These are phyloP conservation scores for Eciton burchellii DNA, from an alignment of 1,140 invertebrate species.

Conservation along the genomic window DNA sequence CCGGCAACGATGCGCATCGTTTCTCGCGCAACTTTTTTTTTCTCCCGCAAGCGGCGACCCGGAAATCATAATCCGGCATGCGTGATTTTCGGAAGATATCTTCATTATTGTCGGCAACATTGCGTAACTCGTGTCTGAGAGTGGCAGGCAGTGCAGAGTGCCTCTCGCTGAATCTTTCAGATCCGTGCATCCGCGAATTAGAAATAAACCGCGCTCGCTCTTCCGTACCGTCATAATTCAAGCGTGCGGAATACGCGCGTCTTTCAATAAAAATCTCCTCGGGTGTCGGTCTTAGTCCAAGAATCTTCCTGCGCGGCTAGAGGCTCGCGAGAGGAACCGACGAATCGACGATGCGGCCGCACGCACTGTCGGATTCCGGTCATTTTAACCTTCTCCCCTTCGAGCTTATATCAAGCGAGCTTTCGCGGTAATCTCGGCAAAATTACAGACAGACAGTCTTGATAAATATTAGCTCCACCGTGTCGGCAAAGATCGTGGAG, in stretches of 20 bases:
- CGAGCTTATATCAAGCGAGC: neutral
- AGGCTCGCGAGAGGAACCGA: too few species aligned
- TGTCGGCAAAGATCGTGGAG: constrained; percentile 64
- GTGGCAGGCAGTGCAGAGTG: neutral
- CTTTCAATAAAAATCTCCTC: neutral
- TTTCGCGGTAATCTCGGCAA: constrained; percentile 59
- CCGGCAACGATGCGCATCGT: constrained; percentile 24
- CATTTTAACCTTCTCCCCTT: constrained; percentile 61
- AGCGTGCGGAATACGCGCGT: neutral
- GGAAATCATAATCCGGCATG: constrained; percentile 46
- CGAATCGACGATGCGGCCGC: too few species aligned
- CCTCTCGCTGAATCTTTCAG: neutral
- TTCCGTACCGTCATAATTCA: neutral
- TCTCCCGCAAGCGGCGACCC: constrained; percentile 46
- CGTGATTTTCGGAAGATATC: constrained; percentile 33
- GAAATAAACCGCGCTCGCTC: neutral
- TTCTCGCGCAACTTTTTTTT: too few species aligned
- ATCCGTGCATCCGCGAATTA: neutral
- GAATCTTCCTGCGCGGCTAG: too few species aligned
- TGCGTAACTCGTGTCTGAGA: constrained; percentile 25
- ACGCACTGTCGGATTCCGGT: too few species aligned
- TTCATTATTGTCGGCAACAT: constrained; percentile 31
- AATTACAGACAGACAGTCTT: constrained; percentile 74
- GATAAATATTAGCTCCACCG: constrained; percentile 76
- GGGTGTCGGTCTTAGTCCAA: too few species aligned